These are phyloP conservation scores for Excalfactoria chinensis DNA, from an alignment of 2,113 vertebrate species.

Conservation along the genomic window DNA sequence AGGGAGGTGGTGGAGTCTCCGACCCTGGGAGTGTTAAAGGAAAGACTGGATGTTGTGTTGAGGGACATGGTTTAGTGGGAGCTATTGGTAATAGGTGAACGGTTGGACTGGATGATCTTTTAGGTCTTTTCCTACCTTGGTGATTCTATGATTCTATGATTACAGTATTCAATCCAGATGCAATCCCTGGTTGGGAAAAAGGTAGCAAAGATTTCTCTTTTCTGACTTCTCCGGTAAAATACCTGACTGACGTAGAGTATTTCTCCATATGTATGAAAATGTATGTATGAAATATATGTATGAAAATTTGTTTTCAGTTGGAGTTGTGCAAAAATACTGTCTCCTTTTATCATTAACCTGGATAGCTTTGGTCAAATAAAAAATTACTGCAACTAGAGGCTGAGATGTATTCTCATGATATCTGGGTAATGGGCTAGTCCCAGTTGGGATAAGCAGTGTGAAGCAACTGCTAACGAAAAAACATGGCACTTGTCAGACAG, in stretches of 20 bases:
- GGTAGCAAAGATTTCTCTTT: neutral
- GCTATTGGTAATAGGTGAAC: too few species aligned
- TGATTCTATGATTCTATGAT: too few species aligned
- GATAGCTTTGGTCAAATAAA: neutral
- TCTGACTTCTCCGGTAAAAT: neutral
- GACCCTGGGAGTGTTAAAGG: too few species aligned
- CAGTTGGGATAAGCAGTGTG: neutral
- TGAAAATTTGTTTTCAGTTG: neutral
- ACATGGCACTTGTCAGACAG: neutral
- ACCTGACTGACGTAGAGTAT: too few species aligned
- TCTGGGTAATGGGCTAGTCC: fast-evolving
- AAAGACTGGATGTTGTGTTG: too few species aligned
- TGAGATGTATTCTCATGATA: neutral
- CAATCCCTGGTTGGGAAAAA: neutral
- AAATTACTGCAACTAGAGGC: neutral
- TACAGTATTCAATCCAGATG: neutral
- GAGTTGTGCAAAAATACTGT: neutral
- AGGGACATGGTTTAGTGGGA: too few species aligned
- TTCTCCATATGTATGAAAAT: neutral
- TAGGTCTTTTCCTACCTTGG: too few species aligned
- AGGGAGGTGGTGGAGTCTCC: too few species aligned
- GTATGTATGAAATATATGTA: too few species aligned
- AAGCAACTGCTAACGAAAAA: neutral
- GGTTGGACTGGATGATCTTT: too few species aligned
- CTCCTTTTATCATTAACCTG: neutral